Base-by-base conservation (phyloP, 2,888 invertebrate species). In the Globia sparganii region DNA sequence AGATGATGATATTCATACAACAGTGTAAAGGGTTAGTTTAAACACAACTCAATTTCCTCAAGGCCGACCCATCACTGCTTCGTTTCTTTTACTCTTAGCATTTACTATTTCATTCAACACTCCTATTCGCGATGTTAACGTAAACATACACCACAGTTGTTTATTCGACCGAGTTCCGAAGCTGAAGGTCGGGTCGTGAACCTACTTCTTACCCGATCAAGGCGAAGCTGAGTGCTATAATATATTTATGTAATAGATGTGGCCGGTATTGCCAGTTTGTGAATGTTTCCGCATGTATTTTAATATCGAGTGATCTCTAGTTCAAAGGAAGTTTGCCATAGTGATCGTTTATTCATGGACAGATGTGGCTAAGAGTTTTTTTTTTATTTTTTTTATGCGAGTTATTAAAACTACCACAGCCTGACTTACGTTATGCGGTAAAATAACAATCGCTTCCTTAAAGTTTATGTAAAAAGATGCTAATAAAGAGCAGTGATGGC, bases 41-140 rank as follows among this genome's bases (percentile, higher is more conserved):
- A 67, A 83, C 31, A 66, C 61, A 61, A 62, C 53, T 68, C 40
- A 65, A 84, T 80, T 70, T 59, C 28, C 18, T 34, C 67, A 86
- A 82, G 64, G 70, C 62, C 46, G 68, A 46, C 46, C 70, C 56
- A 46, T 72, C n/a, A 65, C 83, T 86, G 86, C 53, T 83, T 67
- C 66, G 49, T 77, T 77, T 80, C 73, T 49, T 79, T 76, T 72
- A 37, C 59, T 66, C 53, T 61, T 49, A 49, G 64, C 76, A 62
- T 75, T 81, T 81, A 84, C 84, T 87, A 83, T 88, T 87, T 88
- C 87, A 83, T 81, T 87, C 89, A 88, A 79, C 87, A 85, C 83
- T 70, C 72, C 56, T 34, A 72, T 78, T 40, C 62, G 68, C 80
- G 53, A 77, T 75, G 73, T 59, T 49, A 66, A 72, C 53, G 71